Conservation (phyloP, 35 echinoderm and acorn worm species). For the Hemicentrotus pulcherrimus region DNA sequence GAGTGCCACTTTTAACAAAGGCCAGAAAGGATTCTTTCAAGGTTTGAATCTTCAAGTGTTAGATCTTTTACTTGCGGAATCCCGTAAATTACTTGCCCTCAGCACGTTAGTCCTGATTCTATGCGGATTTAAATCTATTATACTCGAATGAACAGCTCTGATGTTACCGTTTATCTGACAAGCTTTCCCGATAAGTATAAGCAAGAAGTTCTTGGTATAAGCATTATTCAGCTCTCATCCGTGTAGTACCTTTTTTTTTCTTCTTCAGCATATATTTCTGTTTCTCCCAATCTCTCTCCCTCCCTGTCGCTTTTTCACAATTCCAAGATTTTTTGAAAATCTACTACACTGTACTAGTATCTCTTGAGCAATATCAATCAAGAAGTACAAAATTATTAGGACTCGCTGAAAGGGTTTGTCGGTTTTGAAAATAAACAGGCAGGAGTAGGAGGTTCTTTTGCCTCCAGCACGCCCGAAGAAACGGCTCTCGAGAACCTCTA, state of each 20-base stretch:
- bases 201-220: too few relatives aligned
- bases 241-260: neutral
- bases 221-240: neutral
- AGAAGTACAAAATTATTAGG: too few relatives aligned
- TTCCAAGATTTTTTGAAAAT: neutral
- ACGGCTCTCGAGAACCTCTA: neutral
- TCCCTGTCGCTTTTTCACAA: neutral
- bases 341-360: too few relatives aligned
- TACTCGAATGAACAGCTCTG: neutral
- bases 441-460: neutral
- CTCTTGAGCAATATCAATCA: too few relatives aligned
- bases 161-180: neutral
- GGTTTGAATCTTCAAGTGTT: neutral
- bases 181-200: neutral
- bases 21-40: too few relatives aligned
- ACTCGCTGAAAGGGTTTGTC: neutral
- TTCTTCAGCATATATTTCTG: neutral
- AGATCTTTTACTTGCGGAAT: neutral
- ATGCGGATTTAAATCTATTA: neutral
- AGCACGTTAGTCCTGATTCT: neutral
- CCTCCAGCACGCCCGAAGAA: neutral
- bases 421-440: neutral
- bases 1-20: too few relatives aligned
- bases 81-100: neutral
- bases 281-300: neutral